Base-by-base conservation (phyloP, 2,797 vertebrate genomes). In the Muscicapa comitata region DNA sequence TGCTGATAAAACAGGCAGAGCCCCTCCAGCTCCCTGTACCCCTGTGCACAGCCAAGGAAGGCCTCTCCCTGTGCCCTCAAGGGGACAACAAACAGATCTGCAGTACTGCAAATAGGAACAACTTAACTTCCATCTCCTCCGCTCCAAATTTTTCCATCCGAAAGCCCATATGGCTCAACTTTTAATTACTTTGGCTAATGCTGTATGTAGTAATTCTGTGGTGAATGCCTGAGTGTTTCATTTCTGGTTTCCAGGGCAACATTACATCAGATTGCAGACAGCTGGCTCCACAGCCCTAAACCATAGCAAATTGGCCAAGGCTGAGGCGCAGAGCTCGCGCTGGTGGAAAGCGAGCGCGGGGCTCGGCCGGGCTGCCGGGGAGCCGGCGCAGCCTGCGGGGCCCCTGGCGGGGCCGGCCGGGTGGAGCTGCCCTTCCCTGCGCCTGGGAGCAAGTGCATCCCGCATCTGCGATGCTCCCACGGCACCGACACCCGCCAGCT, bases 171-270 rank as follows among this genome's bases (percentile, higher is more conserved):
- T 97, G 97, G 97, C 97, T 96, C 94, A 97, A 98, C 95, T 96
- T 97, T 96, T 97, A 98, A 98, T 98, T 98, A 97, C 96, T 98
- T 97, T 98, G 98, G 98, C 98, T 97, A 97, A 98, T 92, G 95
- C 88, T 96, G 79, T 95, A 96, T 93, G 95, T 96, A 95, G 95
- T 97, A 97, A 98, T 98, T 98, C 98, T 97, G 97, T 94, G 95
- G 97, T 95, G 95, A 96, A 96, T 94, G 97, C 98, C 96, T 79
- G 97, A 98, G 97, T 97, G 97, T 98, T 98, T 98, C 97, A 97
- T 98, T 98, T 96, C 96, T 96, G 94, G 98, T 99, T 98, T 98
- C 98, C 98, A 98, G 88, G 92, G 98, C 96, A 98, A 99, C 98
- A 97, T 97, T 96, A 97, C 97, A 98, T 98, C 97, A 97, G 96